phyloP scores from a whole-genome alignment of 2,797 vertebrate species.

The Furcifer pardalis region DNA sequence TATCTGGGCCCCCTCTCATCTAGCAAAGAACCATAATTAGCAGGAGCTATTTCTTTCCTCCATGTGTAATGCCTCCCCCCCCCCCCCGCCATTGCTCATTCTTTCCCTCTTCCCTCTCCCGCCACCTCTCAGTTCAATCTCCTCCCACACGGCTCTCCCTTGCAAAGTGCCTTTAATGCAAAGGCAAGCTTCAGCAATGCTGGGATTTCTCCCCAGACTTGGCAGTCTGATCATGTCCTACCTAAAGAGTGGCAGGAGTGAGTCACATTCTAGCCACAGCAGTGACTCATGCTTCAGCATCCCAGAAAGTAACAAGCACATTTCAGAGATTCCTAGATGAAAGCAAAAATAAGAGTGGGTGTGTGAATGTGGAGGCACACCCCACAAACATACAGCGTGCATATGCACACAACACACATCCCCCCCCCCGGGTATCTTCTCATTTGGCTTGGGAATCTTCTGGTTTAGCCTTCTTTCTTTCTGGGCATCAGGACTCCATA shows the following conservation, averaged over 20 bases:
- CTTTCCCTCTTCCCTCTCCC: not conserved
- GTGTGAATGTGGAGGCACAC: not conserved
- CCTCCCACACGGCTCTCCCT: not conserved
- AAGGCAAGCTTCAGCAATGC: not conserved
- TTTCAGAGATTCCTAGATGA: conserved; percentile 66
- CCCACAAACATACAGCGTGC: conserved; percentile 36
- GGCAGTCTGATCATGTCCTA: conserved; percentile 62
- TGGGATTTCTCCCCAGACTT: conserved; percentile 40
- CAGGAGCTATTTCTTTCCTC: conserved; percentile 16
- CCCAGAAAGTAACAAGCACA: conserved; percentile 51
- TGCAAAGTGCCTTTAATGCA: not conserved
- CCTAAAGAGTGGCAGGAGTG: conserved; percentile 48
- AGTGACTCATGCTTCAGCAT: conserved; percentile 61
- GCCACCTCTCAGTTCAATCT: not conserved
- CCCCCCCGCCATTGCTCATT: conserved; percentile 20
- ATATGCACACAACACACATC: not conserved
- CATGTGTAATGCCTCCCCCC: conserved; percentile 25
- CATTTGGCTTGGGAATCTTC: not conserved
- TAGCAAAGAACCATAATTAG: not conserved
- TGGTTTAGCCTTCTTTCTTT: not conserved
- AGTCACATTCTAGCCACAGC: conserved; percentile 63
- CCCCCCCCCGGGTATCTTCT: not conserved
- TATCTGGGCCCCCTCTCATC: not conserved
- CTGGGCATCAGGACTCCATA: not conserved
- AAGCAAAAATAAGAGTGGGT: conserved; percentile 28